These are phyloP conservation scores for Harpagifer antarcticus DNA, from an alignment of 2,797 vertebrate genomes.

Conservation along the genomic window DNA sequence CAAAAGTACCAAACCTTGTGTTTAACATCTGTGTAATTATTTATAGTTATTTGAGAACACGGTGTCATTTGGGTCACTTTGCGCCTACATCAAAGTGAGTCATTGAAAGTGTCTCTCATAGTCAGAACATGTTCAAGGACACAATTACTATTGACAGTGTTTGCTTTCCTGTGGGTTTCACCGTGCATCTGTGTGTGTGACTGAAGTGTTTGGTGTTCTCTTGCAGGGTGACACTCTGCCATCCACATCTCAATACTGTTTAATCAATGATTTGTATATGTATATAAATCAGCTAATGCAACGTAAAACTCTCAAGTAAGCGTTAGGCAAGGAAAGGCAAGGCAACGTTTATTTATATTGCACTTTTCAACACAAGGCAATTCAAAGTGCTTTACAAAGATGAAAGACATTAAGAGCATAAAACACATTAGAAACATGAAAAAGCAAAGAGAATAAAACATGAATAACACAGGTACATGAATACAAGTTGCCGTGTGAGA, in stretches of 20 bases:
- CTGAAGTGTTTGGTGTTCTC: background rate
- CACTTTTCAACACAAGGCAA: no score
- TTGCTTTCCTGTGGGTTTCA: background rate
- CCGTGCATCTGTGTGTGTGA: background rate
- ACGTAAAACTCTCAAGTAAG: no score
- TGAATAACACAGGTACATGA: no score
- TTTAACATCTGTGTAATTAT: constrained; percentile 18
- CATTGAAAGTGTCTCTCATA: background rate
- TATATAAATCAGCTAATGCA: background rate
- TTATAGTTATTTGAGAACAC: background rate
- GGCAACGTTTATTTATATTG: no score
- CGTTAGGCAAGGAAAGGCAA: no score
- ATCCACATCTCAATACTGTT: background rate
- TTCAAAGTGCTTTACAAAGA: no score
- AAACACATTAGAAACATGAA: no score
- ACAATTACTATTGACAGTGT: background rate
- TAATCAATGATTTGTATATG: background rate
- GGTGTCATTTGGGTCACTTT: no score
- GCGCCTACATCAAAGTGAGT: background rate
- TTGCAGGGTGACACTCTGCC: background rate
- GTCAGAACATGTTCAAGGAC: background rate
- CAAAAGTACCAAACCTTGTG: background rate
- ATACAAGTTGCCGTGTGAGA: no score
- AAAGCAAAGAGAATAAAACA: no score
- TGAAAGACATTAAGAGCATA: no score